Percentiles rank a stretch among this genome's conserved stretches.
Conservation (phyloP, 1,140 invertebrate species). For the Euwallacea similis region DNA sequence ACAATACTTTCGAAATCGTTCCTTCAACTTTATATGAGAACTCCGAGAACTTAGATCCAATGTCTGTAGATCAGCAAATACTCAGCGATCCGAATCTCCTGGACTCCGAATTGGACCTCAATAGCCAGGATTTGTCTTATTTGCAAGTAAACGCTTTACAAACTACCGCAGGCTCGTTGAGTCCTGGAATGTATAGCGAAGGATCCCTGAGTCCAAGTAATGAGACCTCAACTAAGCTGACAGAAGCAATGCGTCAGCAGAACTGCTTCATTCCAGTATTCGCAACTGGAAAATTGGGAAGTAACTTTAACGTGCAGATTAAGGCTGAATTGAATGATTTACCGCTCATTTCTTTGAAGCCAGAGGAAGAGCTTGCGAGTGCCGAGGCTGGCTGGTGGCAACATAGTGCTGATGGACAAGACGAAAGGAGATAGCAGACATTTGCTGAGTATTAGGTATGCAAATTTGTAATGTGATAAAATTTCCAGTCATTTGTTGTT, state of each 20-base stretch:
- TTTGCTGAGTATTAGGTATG: no score
- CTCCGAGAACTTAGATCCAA: constrained; percentile 51
- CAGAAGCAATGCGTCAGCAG: constrained; percentile 18
- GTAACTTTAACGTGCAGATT: constrained; percentile 40
- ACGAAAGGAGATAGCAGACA: no score
- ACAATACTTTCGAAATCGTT: constrained; percentile 56
- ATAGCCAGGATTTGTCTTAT: constrained; percentile 44
- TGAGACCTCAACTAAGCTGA: constrained; percentile 12
- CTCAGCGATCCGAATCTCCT: constrained; percentile 42
- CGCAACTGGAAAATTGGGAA: constrained; percentile 31
- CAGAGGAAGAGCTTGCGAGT: no score
- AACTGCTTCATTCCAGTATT: constrained; percentile 47
- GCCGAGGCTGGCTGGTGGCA: no score
- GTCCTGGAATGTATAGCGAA: constrained; percentile 50
- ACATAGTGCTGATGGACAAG: no score
- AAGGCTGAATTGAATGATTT: constrained; percentile 45
- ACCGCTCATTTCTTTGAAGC: no score
- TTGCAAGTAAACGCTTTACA: constrained; percentile 46
- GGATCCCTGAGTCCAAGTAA: constrained; percentile 48
- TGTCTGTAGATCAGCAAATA: constrained; percentile 41
- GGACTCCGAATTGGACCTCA: constrained; percentile 44
- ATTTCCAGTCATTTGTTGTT: no score
- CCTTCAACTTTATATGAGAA: constrained; percentile 51
- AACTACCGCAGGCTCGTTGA: constrained; percentile 47
- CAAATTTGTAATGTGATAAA: no score